Percentiles rank a stretch among this genome's conserved stretches.
These are phyloP conservation scores for Cranoglanis bouderius DNA, from an alignment of 2,113 vertebrate genomes.

Conservation along the genomic window DNA sequence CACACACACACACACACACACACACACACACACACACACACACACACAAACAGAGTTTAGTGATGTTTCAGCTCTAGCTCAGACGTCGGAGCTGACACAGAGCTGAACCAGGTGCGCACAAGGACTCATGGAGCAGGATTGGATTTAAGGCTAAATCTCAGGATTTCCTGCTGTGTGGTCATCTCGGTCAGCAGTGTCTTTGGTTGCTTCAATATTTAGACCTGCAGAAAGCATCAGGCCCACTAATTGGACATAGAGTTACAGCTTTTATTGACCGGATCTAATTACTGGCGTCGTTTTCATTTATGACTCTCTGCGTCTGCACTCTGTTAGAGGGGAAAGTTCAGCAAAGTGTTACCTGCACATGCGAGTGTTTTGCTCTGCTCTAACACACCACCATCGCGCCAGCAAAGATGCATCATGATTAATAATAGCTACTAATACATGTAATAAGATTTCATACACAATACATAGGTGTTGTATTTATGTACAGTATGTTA, in stretches of 20 bases:
- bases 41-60: neutral
- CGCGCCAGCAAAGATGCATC: neutral
- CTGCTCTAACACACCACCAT: neutral
- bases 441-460: neutral
- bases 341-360: conserved; percentile 52
- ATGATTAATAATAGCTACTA: neutral
- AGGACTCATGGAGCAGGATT: neutral
- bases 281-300: conserved; percentile 69
- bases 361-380: neutral
- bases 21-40: neutral
- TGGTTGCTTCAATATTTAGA: conserved; percentile 9
- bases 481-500: neutral
- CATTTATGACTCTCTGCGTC: conserved; percentile 62
- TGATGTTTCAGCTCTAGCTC: neutral
- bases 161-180: neutral
- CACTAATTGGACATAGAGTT: conserved; percentile 56
- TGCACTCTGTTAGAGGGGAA: conserved; percentile 58
- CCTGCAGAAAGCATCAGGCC: neutral
- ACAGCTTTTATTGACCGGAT: conserved; percentile 67
- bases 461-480: neutral
- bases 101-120: conserved; percentile 1
- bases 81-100: neutral
- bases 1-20: neutral
- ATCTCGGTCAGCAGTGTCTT: conserved; percentile 8
- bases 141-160: neutral